Conservation (phyloP, 2,797 vertebrate genomes). For the Okamejei kenojei region DNA sequence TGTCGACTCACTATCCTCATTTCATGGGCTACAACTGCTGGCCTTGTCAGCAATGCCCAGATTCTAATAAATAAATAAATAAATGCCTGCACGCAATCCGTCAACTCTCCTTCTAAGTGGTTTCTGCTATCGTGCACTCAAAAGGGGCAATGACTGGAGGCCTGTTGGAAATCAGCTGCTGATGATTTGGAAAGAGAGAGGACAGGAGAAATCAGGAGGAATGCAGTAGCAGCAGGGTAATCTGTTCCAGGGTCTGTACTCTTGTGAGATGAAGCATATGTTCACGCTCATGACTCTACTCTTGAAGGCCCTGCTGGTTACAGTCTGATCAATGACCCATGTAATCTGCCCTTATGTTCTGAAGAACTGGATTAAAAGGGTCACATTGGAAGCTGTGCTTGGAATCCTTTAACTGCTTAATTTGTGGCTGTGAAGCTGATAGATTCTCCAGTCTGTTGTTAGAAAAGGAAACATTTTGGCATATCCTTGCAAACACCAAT, state of each 20-base stretch:
- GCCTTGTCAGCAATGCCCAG: too few species aligned
- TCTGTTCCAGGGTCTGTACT: background rate
- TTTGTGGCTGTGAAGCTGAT: slow-evolving; percentile 34
- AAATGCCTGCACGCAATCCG: background rate
- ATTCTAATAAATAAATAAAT: too few species aligned
- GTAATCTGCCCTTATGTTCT: slow-evolving; percentile 51
- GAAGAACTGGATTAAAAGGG: slow-evolving; percentile 36
- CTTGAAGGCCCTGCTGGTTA: slow-evolving; percentile 33
- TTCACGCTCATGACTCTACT: background rate
- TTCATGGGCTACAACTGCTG: background rate
- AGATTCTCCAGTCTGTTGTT: slow-evolving; percentile 39
- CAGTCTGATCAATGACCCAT: slow-evolving; percentile 39
- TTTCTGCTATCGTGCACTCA: background rate
- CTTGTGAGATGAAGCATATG: slow-evolving; percentile 16
- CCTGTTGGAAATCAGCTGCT: background rate
- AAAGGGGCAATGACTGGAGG: background rate
- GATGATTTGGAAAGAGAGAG: background rate
- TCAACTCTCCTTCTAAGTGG: background rate
- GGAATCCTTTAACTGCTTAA: slow-evolving; percentile 35
- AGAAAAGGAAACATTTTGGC: slow-evolving; percentile 15
- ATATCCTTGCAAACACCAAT: background rate
- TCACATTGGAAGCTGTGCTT: slow-evolving; percentile 39
- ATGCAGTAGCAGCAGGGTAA: background rate
- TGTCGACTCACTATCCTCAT: background rate
- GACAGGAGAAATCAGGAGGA: background rate